Base-by-base conservation (phyloP, 1,140 invertebrate species). In the Andrena cerasifolii region DNA sequence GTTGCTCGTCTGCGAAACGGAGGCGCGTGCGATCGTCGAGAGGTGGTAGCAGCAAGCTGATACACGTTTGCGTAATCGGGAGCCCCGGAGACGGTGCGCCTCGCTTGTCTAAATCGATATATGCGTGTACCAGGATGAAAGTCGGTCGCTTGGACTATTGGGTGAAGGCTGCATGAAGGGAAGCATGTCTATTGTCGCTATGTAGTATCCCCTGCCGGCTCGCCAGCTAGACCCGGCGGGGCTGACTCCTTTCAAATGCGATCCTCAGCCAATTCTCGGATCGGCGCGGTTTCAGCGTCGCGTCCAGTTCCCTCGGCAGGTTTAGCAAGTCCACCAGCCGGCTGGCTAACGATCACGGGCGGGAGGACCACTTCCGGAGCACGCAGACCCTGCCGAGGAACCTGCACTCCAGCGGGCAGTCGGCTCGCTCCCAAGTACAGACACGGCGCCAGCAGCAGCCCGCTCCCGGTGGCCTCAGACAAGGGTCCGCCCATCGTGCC, bases 381-480 rank as follows among this genome's bases (percentile, higher is more conserved):
- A 94, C 96, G 0, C 96, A 97, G 90, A 97, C 96, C 0, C 88
- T 97, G 71, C 97, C 97, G 1, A 93, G 96, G 33, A 96, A 96
- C 84, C 89, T 95, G 43, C 94, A 94, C 88, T 93, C 93, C 0
- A 59, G 40, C 3, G 79, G 70, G 53, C 83, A 78, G 8, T 26
- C 72, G 4, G 16, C 28, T 12, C 51, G 78, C 6, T 56, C 53
- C 47, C 70, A 67, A 14, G 4, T 14, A 0, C 40, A 73, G 16
- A 14, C 33, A 21, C 1, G 33, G 21, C 49, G 74, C 33, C 56
- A 73, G 5, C 76, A 83, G 18, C 73, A 73, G 10, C 63, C 70
- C 6, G 18, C 56, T 16, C 10, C 53, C 7, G 36, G 14, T 3
- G 0, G n/a, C 10, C n/a, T 31, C 12, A 78, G 56, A 53, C 40